phyloP scores from a whole-genome alignment of 2,888 invertebrate species.

The Trypoxylon attenuatum region DNA sequence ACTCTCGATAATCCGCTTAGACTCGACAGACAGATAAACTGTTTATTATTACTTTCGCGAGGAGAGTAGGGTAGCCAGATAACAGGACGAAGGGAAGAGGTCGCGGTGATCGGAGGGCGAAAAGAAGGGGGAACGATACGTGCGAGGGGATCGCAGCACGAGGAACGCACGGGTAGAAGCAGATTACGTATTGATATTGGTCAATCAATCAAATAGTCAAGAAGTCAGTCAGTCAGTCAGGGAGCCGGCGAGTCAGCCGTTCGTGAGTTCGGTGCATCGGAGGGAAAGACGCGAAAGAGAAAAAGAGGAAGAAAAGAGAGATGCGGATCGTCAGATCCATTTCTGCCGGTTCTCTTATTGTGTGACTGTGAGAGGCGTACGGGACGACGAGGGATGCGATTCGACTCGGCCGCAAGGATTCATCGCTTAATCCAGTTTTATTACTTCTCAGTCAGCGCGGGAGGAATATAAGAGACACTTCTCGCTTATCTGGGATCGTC shows the following conservation, averaged over 20 bases:
- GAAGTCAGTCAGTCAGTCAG: conserved; percentile 41
- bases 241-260: conserved; percentile 50
- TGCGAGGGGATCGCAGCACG: not conserved
- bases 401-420: conserved; percentile 36
- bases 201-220: not conserved
- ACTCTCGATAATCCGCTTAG: conserved; percentile 60
- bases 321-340: conserved; percentile 52
- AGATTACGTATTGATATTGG: conserved; percentile 50
- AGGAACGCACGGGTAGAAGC: too few species aligned
- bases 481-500: conserved; percentile 53
- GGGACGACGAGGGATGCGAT: conserved; percentile 48
- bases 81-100: conserved; percentile 1
- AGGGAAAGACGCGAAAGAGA: too few species aligned
- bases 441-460: conserved; percentile 55
- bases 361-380: too few species aligned
- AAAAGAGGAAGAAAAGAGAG: too few species aligned
- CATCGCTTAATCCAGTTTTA: conserved; percentile 55
- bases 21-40: conserved; percentile 62
- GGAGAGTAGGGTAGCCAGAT: too few species aligned
- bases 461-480: conserved; percentile 43
- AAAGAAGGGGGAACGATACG: too few species aligned
- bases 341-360: conserved; percentile 47
- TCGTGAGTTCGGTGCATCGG: too few species aligned
- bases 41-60: conserved; percentile 65
- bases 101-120: conserved; percentile 2